Conservation (phyloP, 1,140 invertebrate genomes). For the Drosophila ohnishii region DNA sequence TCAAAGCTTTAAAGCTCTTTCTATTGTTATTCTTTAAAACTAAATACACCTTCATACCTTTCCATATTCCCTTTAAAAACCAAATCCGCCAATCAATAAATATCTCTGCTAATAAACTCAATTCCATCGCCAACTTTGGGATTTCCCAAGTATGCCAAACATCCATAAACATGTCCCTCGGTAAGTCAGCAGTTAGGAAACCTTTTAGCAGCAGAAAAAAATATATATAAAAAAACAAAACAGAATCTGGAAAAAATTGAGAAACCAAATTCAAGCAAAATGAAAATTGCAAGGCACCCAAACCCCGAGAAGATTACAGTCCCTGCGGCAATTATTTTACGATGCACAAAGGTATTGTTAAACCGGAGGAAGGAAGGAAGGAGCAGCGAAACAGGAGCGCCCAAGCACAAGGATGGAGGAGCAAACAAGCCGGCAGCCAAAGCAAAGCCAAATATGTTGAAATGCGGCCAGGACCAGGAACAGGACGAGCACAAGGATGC, state of each 20-base stretch:
- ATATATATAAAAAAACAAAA: not conserved
- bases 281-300: slow-evolving; percentile 75
- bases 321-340: slow-evolving; percentile 82
- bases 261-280: slow-evolving; percentile 34
- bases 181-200: slow-evolving; percentile 30
- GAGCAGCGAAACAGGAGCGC: slow-evolving; percentile 20
- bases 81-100: slow-evolving; percentile 21
- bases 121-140: not conserved
- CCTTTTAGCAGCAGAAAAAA: slow-evolving; percentile 22
- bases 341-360: slow-evolving; percentile 83
- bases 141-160: slow-evolving; percentile 37
- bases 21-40: not conserved
- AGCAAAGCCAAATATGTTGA: slow-evolving; percentile 81
- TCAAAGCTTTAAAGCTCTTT: not conserved
- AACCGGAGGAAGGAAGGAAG: slow-evolving; percentile 41
- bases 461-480: slow-evolving; percentile 66
- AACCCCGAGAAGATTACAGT: slow-evolving; percentile 73
- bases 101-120: slow-evolving; percentile 32
- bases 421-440: slow-evolving; percentile 71
- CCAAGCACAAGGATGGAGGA: slow-evolving; percentile 21
- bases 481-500: slow-evolving; percentile 33
- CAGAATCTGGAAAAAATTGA: slow-evolving; percentile 19
- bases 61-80: not conserved
- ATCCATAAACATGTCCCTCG: slow-evolving; percentile 44
- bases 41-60: slow-evolving; percentile 6